Percentiles rank a stretch among this genome's conserved stretches.
These are phyloP conservation scores for Solenopsis invicta DNA, from an alignment of 1,140 invertebrate genomes.

Conservation along the genomic window DNA sequence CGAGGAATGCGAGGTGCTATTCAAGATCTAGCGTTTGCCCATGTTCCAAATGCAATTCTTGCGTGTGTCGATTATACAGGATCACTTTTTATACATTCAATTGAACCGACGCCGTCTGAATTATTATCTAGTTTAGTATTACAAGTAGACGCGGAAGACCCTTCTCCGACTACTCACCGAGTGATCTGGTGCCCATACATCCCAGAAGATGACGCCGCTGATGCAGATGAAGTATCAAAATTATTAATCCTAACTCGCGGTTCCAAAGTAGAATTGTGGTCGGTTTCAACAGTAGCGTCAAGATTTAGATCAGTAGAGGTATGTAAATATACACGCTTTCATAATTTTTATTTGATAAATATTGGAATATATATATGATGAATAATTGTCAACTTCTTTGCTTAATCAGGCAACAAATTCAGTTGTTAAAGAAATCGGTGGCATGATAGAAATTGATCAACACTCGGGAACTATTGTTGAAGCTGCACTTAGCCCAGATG, in stretches of 20 bases:
- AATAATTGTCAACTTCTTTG: conserved; percentile 67
- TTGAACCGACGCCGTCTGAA: conserved; percentile 89
- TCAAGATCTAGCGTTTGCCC: conserved; percentile 96
- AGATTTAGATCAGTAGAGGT: conserved; percentile 80
- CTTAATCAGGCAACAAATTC: conserved; percentile 79
- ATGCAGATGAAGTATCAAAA: conserved; percentile 91
- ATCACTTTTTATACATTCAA: conserved; percentile 93
- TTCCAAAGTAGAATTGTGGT: conserved; percentile 89
- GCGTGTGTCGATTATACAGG: conserved; percentile 95
- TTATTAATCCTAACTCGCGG: conserved; percentile 94
- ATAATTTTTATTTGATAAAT: conserved; percentile 35
- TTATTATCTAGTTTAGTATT: conserved; percentile 88
- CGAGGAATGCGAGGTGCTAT: conserved; percentile 95
- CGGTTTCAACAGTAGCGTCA: conserved; percentile 79
- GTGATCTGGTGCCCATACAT: conserved; percentile 98
- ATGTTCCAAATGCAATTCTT: conserved; percentile 92
- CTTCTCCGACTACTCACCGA: conserved; percentile 86
- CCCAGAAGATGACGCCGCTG: conserved; percentile 89
- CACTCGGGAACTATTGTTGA: conserved; percentile 92
- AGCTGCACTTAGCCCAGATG: conserved; percentile 97
- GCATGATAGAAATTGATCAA: conserved; percentile 89
- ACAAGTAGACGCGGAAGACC: conserved; percentile 85
- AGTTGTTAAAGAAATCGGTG: conserved; percentile 78
- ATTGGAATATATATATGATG: conserved; percentile 21
- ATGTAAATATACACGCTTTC: conserved; percentile 47